Evolutionary conservation across 2,113 vertebrate species (phyloP).

Genomic region (Phaethornis superciliosus): DNA sequence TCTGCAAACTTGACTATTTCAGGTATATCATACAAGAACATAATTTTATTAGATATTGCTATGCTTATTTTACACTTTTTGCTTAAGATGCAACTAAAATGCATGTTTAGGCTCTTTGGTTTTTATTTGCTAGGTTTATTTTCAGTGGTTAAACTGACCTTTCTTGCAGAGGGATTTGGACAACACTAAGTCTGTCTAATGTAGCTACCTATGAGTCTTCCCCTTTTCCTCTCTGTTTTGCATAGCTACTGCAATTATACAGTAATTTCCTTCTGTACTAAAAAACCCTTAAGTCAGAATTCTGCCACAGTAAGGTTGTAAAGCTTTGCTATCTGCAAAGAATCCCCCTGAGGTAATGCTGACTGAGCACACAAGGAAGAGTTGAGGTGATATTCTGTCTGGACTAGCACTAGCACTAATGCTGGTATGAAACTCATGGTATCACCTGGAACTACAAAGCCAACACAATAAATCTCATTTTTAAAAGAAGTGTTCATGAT

Average conservation of each 20-base stretch:
- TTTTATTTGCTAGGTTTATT: neutral
- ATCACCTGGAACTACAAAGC: neutral
- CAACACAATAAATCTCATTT: neutral
- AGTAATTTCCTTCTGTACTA: fast-evolving
- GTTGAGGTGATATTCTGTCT: neutral
- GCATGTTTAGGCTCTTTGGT: fast-evolving
- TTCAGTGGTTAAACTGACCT: neutral
- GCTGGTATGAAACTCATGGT: no score
- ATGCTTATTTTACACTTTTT: neutral
- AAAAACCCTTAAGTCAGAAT: no score
- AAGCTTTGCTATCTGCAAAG: fast-evolving
- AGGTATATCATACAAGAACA: constrained; percentile 77
- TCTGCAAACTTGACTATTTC: constrained; percentile 99
- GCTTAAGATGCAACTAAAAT: neutral
- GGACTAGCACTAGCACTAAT: neutral
- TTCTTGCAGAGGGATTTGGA: neutral
- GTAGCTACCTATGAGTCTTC: neutral
- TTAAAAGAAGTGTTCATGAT: neutral
- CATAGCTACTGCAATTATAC: neutral
- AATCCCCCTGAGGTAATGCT: fast-evolving
- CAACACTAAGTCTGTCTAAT: neutral
- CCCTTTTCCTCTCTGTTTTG: no score
- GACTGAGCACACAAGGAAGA: neutral
- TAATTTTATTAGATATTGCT: neutral
- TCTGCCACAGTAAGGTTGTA: neutral